Evolutionary conservation across 1,140 invertebrate genomes (phyloP).

Genomic region (Pogonognathellus flavescens): DNA sequence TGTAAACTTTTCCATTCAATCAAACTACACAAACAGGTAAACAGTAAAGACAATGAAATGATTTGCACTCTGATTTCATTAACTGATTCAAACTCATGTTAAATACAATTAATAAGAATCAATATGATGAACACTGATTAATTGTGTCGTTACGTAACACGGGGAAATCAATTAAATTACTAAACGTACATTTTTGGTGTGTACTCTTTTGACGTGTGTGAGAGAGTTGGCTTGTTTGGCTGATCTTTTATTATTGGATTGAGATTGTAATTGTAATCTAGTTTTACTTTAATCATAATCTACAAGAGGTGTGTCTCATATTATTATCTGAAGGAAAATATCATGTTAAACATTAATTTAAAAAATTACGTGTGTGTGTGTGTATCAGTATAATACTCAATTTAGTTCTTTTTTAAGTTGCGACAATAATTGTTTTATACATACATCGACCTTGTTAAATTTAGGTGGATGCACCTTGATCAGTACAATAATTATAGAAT

Average conservation of each 20-base stretch:
- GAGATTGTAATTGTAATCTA: too few relatives aligned
- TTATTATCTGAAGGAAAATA: too few relatives aligned
- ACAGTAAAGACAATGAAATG: background rate
- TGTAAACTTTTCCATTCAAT: conserved; percentile 1
- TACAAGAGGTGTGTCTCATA: too few relatives aligned
- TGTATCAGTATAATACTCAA: background rate
- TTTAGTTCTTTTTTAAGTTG: background rate
- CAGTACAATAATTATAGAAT: too few relatives aligned
- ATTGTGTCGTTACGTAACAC: background rate
- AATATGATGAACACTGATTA: conserved; percentile 7
- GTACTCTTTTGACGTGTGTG: background rate
- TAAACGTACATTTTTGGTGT: background rate
- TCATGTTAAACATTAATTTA: too few relatives aligned
- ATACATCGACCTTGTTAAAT: too few relatives aligned
- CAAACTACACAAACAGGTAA: conserved; percentile 17
- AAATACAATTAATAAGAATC: background rate
- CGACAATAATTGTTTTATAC: too few relatives aligned
- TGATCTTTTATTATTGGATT: too few relatives aligned
- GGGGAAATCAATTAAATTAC: background rate
- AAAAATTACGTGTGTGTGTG: too few relatives aligned
- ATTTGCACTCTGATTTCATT: conserved; percentile 35
- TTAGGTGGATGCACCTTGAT: too few relatives aligned
- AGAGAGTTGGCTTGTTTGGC: background rate
- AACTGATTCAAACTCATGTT: conserved; percentile 37
- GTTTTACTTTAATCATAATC: too few relatives aligned